Percentiles rank a stretch among this genome's conserved stretches.
These are phyloP conservation scores for Lithobates sylvaticus DNA, from an alignment of 2,797 vertebrate genomes.

Conservation along the genomic window DNA sequence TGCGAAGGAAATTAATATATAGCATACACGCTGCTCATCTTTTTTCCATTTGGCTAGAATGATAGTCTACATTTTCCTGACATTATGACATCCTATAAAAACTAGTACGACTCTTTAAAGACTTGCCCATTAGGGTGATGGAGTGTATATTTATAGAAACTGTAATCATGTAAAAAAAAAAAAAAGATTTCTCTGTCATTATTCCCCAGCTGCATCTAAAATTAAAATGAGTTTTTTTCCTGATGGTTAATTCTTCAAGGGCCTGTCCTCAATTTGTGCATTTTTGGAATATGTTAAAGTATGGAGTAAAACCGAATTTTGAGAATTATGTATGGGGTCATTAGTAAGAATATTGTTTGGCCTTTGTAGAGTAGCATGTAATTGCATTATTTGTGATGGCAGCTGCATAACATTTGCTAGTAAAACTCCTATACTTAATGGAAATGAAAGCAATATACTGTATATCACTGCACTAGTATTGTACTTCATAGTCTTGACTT, in stretches of 20 bases:
- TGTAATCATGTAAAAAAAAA: conserved; percentile 61
- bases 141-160: conserved; percentile 61
- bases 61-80: conserved; percentile 55
- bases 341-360: conserved; percentile 30
- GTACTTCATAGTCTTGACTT: too few relatives aligned
- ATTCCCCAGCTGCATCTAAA: conserved; percentile 61
- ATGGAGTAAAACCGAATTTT: conserved; percentile 46
- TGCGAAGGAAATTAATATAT: conserved; percentile 42
- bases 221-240: conserved; percentile 58
- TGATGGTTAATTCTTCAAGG: conserved; percentile 60
- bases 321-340: conserved; percentile 22
- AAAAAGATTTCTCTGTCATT: conserved; percentile 53
- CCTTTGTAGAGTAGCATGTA: neutral
- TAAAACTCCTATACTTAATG: neutral
- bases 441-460: neutral
- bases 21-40: conserved; percentile 23
- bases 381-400: conserved; percentile 18
- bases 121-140: conserved; percentile 60
- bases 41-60: conserved; percentile 34
- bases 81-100: conserved; percentile 58
- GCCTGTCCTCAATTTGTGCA: conserved; percentile 52
- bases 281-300: conserved; percentile 45
- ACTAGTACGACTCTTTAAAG: conserved; percentile 48
- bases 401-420: neutral
- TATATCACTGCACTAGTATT: too few relatives aligned